Percentiles rank a stretch among this genome's conserved stretches.
These are phyloP conservation scores for Syrrhaptes paradoxus DNA, from an alignment of 2,113 vertebrate species.

Conservation along the genomic window DNA sequence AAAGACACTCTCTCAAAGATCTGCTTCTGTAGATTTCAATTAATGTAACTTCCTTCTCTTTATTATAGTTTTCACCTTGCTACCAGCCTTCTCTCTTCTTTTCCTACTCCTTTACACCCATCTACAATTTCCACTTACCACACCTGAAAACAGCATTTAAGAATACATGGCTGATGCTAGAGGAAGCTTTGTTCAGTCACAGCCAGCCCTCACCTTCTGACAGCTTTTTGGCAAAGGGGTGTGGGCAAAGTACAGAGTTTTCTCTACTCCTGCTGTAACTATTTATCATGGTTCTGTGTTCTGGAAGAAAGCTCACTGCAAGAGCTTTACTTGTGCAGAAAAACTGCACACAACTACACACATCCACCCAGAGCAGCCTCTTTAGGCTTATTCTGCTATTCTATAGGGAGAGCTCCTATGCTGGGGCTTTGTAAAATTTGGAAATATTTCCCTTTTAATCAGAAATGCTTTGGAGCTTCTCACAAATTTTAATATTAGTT, in stretches of 20 bases:
- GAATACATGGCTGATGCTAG: not conserved
- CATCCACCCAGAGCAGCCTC: not conserved
- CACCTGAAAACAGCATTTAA: not conserved
- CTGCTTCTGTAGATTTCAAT: not conserved
- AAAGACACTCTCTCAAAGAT: not conserved
- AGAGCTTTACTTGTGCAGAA: not conserved
- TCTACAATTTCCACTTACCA: not conserved
- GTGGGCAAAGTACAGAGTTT: not conserved
- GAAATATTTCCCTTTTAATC: slow-evolving; percentile 4
- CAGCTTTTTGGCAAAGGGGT: slow-evolving; percentile 1
- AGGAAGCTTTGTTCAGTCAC: not conserved
- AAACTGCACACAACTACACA: not conserved
- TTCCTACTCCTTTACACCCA: not conserved
- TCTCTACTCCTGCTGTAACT: not conserved
- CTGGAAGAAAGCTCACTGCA: not conserved
- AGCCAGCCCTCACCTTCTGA: not conserved
- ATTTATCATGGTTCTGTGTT: not conserved
- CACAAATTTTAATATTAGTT: not conserved
- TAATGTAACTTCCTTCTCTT: not conserved
- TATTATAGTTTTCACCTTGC: not conserved
- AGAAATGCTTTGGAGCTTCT: not conserved
- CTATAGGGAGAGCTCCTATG: not conserved
- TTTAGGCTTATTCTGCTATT: not conserved
- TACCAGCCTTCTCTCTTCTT: not conserved
- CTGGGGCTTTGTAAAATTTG: not conserved